A percentile compares a stretch with the other conserved stretches of the same genome.
Evolutionary conservation across 30 jellyfish, hydroid and myxozoan genomes (phyloP).

Genomic region (Hydractinia symbiolongicarpus): DNA sequence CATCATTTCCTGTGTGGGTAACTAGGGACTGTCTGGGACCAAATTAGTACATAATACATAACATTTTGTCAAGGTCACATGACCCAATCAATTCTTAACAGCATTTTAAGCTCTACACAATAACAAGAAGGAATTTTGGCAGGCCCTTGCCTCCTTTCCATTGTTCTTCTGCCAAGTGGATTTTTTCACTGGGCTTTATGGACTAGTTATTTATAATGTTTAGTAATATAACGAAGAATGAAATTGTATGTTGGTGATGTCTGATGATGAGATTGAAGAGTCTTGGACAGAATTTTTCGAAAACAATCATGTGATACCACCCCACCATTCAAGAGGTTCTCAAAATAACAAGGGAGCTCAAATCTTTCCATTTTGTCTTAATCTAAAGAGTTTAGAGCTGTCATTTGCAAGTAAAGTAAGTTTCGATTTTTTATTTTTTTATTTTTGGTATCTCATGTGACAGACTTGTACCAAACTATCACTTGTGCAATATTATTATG

Average conservation of each 20-base stretch:
- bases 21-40: too few relatives aligned
- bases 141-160: too few relatives aligned
- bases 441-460: not conserved
- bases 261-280: slow-evolving; percentile 73
- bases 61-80: too few relatives aligned
- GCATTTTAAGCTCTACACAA: too few relatives aligned
- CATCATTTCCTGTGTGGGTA: too few relatives aligned
- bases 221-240: not conserved
- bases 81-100: too few relatives aligned
- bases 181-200: too few relatives aligned
- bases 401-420: slow-evolving; percentile 26
- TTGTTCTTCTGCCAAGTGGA: too few relatives aligned
- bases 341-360: not conserved
- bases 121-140: too few relatives aligned
- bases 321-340: slow-evolving; percentile 41
- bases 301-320: slow-evolving; percentile 62
- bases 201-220: not conserved
- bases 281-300: slow-evolving; percentile 75
- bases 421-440: not conserved
- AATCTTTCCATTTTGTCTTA: slow-evolving; percentile 55
- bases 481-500: not conserved
- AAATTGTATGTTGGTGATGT: not conserved
- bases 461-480: not conserved
- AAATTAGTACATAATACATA: too few relatives aligned
- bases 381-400: slow-evolving; percentile 53